Evolutionary conservation across 2,888 invertebrate genomes (phyloP), one percentile per base, ranked within the genome.

Genomic region (Philereme transversata): DNA sequence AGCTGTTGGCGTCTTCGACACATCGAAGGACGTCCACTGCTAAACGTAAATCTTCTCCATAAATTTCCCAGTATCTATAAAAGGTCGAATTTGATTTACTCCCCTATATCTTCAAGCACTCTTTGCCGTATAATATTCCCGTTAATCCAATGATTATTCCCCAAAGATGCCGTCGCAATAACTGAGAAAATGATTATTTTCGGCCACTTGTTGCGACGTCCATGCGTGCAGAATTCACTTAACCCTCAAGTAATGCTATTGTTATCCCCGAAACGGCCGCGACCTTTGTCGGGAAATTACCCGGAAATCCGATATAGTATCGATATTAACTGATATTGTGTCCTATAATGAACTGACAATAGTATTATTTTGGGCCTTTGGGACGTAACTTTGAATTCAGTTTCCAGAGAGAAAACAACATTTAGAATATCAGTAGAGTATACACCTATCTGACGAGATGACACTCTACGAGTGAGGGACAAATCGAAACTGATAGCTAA

Each of bases 221-320:
- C 81, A 81, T 82, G 81, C 80, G 79, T 80, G 75, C 72, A 60
- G 64, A 73, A 82, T 75, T 75, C 75, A 76, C 68, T 83, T 82
- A 72, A 76, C 80, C 80, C 80, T 81, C 77, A 78, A 80, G 75
- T 83, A 82, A 86, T 78, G 72, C 76, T 74, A 79, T 82, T 79
- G 76, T 72, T 73, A 71, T 76, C 75, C 79, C 75, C 62, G 64
- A 69, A 72, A 70, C 65, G 70, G 68, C 69, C 51, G 55, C 71
- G 74, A 70, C 73, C 77, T 76, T 81, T 78, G 72, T 67, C 69
- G 72, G 69, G 70, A 82, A 82, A 86, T 82, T 82, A 83, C 75
- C 76, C 77, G 81, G 80, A 83, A 81, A 81, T 76, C 68, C 68
- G 71, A 72, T 67, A 71, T 70, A 54, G 62, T 72, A 69, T 69